Evolutionary conservation across 2,888 invertebrate genomes (phyloP).

Genomic region (Globia sparganii): DNA sequence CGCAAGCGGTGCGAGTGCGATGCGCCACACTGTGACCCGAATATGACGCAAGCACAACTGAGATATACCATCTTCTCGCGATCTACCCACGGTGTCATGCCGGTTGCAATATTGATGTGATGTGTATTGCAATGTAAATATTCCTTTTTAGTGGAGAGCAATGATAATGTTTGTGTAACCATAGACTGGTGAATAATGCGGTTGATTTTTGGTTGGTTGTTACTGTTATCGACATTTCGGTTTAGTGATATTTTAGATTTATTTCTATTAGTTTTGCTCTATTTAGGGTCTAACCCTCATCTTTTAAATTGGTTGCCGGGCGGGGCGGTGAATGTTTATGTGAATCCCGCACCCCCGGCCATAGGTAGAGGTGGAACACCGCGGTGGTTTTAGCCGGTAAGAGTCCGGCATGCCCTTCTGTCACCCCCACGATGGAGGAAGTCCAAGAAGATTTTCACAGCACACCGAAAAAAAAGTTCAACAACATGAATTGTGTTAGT

Average conservation of each 20-base stretch:
- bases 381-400: no score
- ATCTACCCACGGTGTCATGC: constrained; percentile 57
- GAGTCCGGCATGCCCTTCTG: no score
- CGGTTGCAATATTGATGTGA: constrained; percentile 35
- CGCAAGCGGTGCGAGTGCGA: constrained; percentile 33
- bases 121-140: constrained; percentile 34
- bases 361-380: no score
- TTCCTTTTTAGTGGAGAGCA: constrained; percentile 26
- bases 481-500: no score
- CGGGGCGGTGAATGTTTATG: no score
- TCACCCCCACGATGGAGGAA: no score
- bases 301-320: no score
- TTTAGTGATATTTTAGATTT: neutral
- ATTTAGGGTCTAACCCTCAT: no score
- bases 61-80: constrained; percentile 45
- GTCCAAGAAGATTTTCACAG: no score
- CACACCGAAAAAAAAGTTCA: no score
- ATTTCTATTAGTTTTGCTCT: neutral
- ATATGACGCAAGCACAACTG: constrained; percentile 52
- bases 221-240: neutral
- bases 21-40: constrained; percentile 48
- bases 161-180: constrained; percentile 7
- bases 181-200: neutral
- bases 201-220: neutral
- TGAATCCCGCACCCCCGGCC: no score